Base-by-base conservation (phyloP, 2,888 invertebrate genomes). In the Ametastegia equiseti region DNA sequence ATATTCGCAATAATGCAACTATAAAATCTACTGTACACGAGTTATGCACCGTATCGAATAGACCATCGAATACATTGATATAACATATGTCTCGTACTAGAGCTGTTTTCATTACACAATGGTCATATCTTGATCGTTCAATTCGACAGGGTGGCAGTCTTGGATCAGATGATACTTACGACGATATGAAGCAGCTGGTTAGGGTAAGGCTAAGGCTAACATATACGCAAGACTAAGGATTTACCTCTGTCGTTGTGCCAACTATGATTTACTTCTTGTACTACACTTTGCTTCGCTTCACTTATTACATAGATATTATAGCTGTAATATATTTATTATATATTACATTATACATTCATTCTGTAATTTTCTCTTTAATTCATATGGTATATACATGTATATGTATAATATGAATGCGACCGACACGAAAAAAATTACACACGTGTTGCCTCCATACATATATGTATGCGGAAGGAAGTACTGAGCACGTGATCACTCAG, bases 161-260 rank as follows among this genome's bases (percentile, higher is more conserved):
- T 80, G 94, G 93, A 86, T 95, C 94, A 33, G 93, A 93, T 84
- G 94, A 94, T 90, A 94, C 94, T 81, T 94, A 94, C 89, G 94
- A 95, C 89, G 95, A 95, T 90, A 94, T 94, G 93, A 94, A 94
- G 89, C 94, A 94, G 89, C 92, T 94, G 85, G 94, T 94, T 89
- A 93, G 93, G 92, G 94, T 94, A 93, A 92, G 92, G 84, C 78
- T 42, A 54, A 75, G 50, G 36, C 75, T 75, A 23, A 50, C 4
- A 36, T n/a, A n/a, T n/a, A n/a, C n/a, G 50, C 36, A 73, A 75
- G 27, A 45, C 67, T 39, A 67, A 67, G 71, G 71, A 75, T 75
- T 75, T 67, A 67, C 39, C 67, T 67, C 67, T 39, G 36, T 67
- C 39, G 36, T 67, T 67, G 6, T n/a, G 67, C 67, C 67, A 39